phyloP scores from a whole-genome alignment of 1,140 invertebrate genomes.

The Philaenus spumarius region DNA sequence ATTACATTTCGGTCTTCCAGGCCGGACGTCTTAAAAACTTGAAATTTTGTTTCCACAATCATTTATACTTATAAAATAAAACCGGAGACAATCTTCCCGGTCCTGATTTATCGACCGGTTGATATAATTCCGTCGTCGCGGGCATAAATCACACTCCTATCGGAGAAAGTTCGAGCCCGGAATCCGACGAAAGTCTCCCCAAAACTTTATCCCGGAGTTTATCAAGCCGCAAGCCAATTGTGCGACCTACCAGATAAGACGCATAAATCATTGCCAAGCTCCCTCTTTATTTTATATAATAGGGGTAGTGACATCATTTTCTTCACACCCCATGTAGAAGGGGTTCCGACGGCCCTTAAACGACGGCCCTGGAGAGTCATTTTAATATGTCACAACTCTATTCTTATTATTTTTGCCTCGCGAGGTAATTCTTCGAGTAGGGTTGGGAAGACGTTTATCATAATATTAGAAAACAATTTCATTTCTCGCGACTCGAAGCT shows the following conservation, averaged over 20 bases:
- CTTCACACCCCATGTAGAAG: not conserved
- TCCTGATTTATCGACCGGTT: too few relatives aligned
- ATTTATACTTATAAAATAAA: too few relatives aligned
- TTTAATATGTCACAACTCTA: slow-evolving; percentile 19
- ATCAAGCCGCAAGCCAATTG: too few relatives aligned
- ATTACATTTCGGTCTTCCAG: too few relatives aligned
- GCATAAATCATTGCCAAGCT: slow-evolving; percentile 13
- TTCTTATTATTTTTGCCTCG: slow-evolving; percentile 8
- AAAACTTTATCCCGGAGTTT: too few relatives aligned
- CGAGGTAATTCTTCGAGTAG: not conserved
- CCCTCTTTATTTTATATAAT: slow-evolving; percentile 1
- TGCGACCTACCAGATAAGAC: not conserved
- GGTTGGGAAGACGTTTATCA: not conserved
- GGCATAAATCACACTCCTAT: too few relatives aligned
- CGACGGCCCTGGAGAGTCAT: slow-evolving; percentile 11
- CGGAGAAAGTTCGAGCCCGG: too few relatives aligned
- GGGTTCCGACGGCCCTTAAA: slow-evolving; percentile 17
- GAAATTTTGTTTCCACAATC: too few relatives aligned
- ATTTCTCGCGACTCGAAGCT: not conserved
- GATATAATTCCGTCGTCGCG: too few relatives aligned
- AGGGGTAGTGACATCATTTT: not conserved
- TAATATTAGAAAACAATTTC: not conserved
- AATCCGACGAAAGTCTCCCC: too few relatives aligned
- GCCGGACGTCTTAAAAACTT: too few relatives aligned
- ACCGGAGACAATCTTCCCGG: too few relatives aligned